Base-by-base conservation (phyloP, 2,888 invertebrate species). In the Dyspetes luteomarginatus region DNA sequence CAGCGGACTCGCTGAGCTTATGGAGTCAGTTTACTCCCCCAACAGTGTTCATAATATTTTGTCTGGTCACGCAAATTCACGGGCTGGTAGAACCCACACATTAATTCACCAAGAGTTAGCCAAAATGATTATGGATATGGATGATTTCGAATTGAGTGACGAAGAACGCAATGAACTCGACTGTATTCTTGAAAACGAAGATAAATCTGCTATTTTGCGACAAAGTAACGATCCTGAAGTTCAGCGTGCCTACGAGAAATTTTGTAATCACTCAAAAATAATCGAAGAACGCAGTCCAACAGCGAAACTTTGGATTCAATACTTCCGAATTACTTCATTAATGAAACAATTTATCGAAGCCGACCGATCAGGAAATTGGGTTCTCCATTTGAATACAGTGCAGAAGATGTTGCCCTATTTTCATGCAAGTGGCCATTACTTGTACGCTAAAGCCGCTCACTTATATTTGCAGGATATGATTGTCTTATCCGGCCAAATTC, bases 381-480 rank as follows among this genome's bases (percentile, higher is more conserved):
- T 41, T 30, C 7, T 67, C 36, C 52, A 52, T 36, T 52, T 52
- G 1, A 5, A 67, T 36, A 52, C 67, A 30, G 50, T 67, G n/a
- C 67, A 67, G n/a, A 67, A 67, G 52, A 85, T 85, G 75, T 17
- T 91, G 19, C 90, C 90, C 3, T 88, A 82, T 17, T 48, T 48
- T 4, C 48, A 17, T 19, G 3, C 5, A 0, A 48, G 48, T 4
- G 5, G 91, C n/a, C 89, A 92, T 85, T 89, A 89, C 72, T 68
- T 84, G 2, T 90, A 91, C 83, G 88, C 90, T 28, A 90, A 90
- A 84, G 87, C 84, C 60, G 81, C 79, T 41, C 89, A 90, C 55
- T 64, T 92, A 7, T 90, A 91, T 86, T 72, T 92, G n/a, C 92
- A 92, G 87, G 89, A 90, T 81, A 92, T 92, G 90, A n/a, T n/a